phyloP scores from a whole-genome alignment of 2,113 vertebrate genomes.

The Pseudorasbora parva region DNA sequence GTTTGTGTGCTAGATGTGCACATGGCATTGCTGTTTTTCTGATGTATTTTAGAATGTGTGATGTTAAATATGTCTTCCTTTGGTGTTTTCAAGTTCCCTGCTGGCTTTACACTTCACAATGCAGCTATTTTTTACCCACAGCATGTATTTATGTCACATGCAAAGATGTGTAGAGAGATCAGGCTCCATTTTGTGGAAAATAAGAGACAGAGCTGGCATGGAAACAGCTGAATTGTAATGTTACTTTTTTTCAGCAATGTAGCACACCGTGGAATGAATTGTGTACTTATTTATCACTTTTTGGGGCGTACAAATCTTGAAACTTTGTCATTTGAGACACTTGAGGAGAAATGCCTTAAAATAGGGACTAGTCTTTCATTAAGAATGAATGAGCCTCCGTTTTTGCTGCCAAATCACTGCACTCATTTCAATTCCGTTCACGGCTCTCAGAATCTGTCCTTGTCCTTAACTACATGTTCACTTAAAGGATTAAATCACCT shows the following conservation, averaged over 20 bases:
- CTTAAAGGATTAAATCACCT: slow-evolving; percentile 29
- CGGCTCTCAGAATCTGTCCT: slow-evolving; percentile 21
- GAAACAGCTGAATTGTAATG: not conserved
- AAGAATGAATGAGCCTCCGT: slow-evolving; percentile 73
- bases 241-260: not conserved
- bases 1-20: slow-evolving; percentile 48
- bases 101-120: slow-evolving; percentile 37
- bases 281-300: not conserved
- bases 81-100: slow-evolving; percentile 24
- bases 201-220: not conserved
- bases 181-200: slow-evolving; percentile 12
- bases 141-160: slow-evolving; percentile 18
- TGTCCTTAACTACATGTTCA: slow-evolving; percentile 30
- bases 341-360: slow-evolving; percentile 65
- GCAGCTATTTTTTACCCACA: slow-evolving; percentile 37
- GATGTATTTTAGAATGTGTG: slow-evolving; percentile 56
- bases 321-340: slow-evolving; percentile 54
- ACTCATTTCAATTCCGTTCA: slow-evolving; percentile 12
- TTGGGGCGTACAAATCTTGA: slow-evolving; percentile 38
- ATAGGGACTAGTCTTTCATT: slow-evolving; percentile 67
- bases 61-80: slow-evolving; percentile 53
- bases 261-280: not conserved
- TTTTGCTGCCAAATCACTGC: slow-evolving; percentile 58
- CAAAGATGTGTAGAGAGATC: slow-evolving; percentile 23
- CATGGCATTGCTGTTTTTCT: slow-evolving; percentile 47